Base-by-base conservation (phyloP, 1,140 invertebrate genomes). In the Holcopasites calliopsidis region DNA sequence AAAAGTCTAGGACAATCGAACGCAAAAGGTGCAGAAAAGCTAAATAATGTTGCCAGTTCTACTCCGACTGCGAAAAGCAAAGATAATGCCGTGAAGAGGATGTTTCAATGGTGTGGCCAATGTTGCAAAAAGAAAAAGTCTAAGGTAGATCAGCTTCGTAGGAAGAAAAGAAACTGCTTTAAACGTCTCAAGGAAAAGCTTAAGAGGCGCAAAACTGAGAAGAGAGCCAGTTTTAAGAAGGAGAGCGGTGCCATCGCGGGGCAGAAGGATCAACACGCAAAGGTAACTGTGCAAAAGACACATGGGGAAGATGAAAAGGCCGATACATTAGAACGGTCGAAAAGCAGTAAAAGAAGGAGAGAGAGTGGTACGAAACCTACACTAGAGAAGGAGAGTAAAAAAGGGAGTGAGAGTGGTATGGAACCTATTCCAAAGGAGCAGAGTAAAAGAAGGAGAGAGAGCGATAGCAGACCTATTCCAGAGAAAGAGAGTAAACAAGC, bases 101-200 rank as follows among this genome's bases (percentile, higher is more conserved):
- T 13, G 28, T 49, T 38, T 33, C 21, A 5, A 11, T 54, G 62
- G 40, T 57, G 21, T 5, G 21, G 7, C 2, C 28, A 55, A 18
- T 74, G 72, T 66, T 74, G 40, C 23, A 38, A 38, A 3, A 42
- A 35, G 5, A 61, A 66, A 3, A 55, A 61, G 13, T 11, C 49
- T 2, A 62, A 47, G 28, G 2, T 55, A 7, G 18, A 31, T 11
- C 11, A 42, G n/a, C 47, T 35, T 5, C 42, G 21, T 6, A 33
- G 60, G 8, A 13, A 16, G 6, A 44, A 38, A 35, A 40, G 16
- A 18, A 28, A 31, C 3, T 16, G 66, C n/a, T 40, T 47, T 26
- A 6, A 50, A 26, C 33, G 26, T 11, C n/a, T 77, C 5, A 81
- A 54, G 23, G 21, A 54, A 16, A 49, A 47, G 31, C 16, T 28